Percentiles rank a stretch among this genome's conserved stretches.
Evolutionary conservation across 2,888 invertebrate species (phyloP).

Genomic region (Bruchidius siliquastri): DNA sequence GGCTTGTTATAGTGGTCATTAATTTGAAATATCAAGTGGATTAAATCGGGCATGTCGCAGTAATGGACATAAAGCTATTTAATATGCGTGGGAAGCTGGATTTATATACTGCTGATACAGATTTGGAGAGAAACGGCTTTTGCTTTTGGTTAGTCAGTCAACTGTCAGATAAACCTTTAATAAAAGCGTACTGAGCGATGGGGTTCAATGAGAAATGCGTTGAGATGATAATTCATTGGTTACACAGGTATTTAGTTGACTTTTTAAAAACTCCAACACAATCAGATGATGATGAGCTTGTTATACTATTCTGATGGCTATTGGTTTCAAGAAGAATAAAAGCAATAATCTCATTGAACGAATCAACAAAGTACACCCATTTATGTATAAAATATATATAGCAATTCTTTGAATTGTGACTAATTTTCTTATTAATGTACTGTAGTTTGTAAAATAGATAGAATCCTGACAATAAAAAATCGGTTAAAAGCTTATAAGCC

Average conservation of each 20-base stretch:
- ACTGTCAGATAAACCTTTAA: not conserved
- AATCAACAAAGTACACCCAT: too few species aligned
- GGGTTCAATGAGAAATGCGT: not conserved
- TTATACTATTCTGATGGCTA: too few species aligned
- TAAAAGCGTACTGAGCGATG: not conserved
- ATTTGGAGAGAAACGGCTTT: not conserved
- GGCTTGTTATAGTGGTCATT: not conserved
- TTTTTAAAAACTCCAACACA: too few species aligned
- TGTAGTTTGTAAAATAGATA: too few species aligned
- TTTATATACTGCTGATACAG: not conserved
- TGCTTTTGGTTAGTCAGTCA: not conserved
- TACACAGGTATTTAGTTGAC: not conserved
- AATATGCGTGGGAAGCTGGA: not conserved
- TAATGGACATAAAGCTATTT: not conserved
- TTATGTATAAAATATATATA: too few species aligned
- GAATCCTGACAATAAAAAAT: too few species aligned
- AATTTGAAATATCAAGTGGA: not conserved
- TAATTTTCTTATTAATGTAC: too few species aligned
- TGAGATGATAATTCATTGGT: not conserved
- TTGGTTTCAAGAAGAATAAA: too few species aligned
- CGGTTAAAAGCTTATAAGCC: too few species aligned
- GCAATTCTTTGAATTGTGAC: too few species aligned
- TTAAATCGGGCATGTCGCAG: not conserved
- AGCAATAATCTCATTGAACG: too few species aligned
- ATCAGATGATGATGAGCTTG: too few species aligned